Evolutionary conservation across 35 echinoderm and acorn worm genomes (phyloP).

Genomic region (Apostichopus japonicus): DNA sequence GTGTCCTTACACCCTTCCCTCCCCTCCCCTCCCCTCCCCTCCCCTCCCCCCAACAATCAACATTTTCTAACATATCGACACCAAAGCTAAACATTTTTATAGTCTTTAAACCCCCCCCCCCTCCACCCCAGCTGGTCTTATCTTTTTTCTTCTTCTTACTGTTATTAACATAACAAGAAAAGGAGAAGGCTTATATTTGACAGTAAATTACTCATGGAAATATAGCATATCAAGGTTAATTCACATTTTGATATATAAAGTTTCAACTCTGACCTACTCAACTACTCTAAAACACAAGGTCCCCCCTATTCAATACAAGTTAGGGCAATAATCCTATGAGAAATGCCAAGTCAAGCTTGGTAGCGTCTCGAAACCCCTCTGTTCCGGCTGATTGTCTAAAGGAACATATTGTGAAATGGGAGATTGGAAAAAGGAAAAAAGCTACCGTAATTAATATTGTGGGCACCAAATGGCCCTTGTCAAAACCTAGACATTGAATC

Average conservation of each 20-base stretch:
- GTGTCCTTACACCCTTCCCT: too few species aligned
- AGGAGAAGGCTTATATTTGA: neutral
- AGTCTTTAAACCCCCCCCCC: too few species aligned
- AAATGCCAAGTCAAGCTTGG: constrained; percentile 24
- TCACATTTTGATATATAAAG: neutral
- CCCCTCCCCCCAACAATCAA: too few species aligned
- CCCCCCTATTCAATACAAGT: neutral
- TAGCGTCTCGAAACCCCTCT: neutral
- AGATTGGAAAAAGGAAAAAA: neutral
- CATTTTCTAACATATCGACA: too few species aligned
- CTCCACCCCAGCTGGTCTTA: too few species aligned
- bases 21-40: too few species aligned
- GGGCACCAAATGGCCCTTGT: constrained; percentile 60
- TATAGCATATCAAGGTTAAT: neutral
- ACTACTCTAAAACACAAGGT: neutral
- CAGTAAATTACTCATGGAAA: neutral
- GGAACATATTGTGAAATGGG: neutral
- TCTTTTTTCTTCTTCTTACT: too few species aligned
- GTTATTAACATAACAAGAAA: too few species aligned
- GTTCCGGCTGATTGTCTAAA: neutral
- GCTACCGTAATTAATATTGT: constrained; percentile 52
- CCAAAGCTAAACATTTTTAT: too few species aligned
- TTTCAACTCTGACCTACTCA: constrained; percentile 28
- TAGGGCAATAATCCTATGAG: too few species aligned
- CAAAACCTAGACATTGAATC: constrained; percentile 53